Evolutionary conservation across 2,797 vertebrate species (phyloP).

Genomic region (Heliangelus exortis): DNA sequence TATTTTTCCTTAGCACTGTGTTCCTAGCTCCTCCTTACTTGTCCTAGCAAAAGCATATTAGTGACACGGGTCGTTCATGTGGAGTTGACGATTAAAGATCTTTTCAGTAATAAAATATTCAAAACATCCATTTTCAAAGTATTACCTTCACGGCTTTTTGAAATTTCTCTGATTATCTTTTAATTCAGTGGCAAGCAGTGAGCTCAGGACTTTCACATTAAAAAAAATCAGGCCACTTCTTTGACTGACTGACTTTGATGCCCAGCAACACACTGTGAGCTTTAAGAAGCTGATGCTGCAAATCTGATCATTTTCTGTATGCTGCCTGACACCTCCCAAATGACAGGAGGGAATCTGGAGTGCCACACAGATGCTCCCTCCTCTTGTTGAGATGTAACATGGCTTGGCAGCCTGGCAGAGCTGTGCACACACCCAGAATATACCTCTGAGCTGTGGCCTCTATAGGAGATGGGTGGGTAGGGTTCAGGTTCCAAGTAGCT

Average conservation of each 20-base stretch:
- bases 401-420: not conserved
- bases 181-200: accelerated
- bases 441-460: not conserved
- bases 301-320: not conserved
- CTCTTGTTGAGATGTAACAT: accelerated
- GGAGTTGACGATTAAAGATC: not conserved
- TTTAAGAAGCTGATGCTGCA: not conserved
- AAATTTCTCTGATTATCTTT: not conserved
- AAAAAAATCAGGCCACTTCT: not conserved
- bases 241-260: not conserved
- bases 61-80: not conserved
- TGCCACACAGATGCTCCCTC: accelerated
- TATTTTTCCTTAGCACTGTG: not conserved
- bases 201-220: not conserved
- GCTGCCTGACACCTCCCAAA: not conserved
- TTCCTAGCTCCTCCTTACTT: not conserved
- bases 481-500: not conserved
- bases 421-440: not conserved
- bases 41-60: not conserved
- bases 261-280: not conserved
- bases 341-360: not conserved
- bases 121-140: not conserved
- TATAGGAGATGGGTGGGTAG: accelerated
- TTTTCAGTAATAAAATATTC: not conserved
- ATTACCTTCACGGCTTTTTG: not conserved